Percentiles rank a stretch among this genome's conserved stretches.
phyloP scores from a whole-genome alignment of 1,140 invertebrate genomes.

The Temnothorax longispinosus region DNA sequence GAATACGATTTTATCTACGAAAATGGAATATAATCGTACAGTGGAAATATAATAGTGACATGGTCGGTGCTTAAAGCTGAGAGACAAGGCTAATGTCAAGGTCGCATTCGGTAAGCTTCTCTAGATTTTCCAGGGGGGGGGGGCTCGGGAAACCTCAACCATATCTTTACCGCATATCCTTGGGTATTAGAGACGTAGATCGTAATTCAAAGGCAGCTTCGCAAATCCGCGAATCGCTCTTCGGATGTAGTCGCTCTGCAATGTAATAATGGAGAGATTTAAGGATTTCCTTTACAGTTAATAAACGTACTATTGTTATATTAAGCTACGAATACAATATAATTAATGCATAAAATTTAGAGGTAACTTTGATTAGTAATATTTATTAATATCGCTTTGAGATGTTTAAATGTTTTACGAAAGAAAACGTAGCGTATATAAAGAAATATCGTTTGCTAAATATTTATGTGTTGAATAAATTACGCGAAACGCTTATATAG shows the following conservation, averaged over 20 bases:
- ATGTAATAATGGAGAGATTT: background rate
- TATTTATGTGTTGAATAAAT: background rate
- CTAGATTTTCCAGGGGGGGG: conserved; percentile 63
- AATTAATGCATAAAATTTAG: background rate
- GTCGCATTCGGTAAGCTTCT: conserved; percentile 59
- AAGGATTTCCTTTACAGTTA: background rate
- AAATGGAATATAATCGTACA: background rate
- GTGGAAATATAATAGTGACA: conserved; percentile 11
- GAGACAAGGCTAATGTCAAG: conserved; percentile 71
- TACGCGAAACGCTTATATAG: background rate
- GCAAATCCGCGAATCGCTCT: conserved; percentile 22
- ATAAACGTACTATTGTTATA: background rate
- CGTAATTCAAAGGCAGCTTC: conserved; percentile 23
- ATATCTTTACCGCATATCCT: conserved; percentile 48
- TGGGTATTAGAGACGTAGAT: conserved; percentile 36
- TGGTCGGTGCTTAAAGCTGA: conserved; percentile 14
- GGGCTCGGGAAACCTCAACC: background rate
- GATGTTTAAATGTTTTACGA: background rate
- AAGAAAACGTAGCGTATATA: background rate
- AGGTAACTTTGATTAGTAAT: background rate
- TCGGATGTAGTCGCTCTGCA: background rate
- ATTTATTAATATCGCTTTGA: background rate
- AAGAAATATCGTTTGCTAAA: background rate
- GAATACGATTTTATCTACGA: conserved; percentile 18
- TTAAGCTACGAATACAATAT: background rate